These are phyloP conservation scores for Pyralis farinalis DNA, from an alignment of 2,888 invertebrate species.

Conservation along the genomic window DNA sequence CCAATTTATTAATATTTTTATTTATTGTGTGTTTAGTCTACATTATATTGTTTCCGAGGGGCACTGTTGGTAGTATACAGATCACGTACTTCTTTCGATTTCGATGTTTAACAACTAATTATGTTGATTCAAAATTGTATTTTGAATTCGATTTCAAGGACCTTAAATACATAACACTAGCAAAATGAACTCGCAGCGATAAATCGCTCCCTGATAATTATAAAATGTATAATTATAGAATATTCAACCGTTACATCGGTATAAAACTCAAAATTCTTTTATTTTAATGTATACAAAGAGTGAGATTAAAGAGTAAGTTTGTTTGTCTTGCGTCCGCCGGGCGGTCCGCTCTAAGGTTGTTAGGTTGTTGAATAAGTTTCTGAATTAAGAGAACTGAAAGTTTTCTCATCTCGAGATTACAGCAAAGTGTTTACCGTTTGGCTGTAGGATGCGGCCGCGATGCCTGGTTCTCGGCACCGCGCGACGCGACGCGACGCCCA, in stretches of 20 bases:
- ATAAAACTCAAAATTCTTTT: constrained; percentile 19
- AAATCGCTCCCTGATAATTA: too few relatives aligned
- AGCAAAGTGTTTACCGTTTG: constrained; percentile 82
- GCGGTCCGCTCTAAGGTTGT: constrained; percentile 79
- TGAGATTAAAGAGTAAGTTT: constrained; percentile 73
- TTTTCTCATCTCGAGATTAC: constrained; percentile 82
- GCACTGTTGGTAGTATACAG: too few relatives aligned
- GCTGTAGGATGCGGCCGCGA: constrained; percentile 71
- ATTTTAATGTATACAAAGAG: constrained; percentile 57
- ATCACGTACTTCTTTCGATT: too few relatives aligned
- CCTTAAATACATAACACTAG: too few relatives aligned
- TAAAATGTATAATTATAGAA: too few relatives aligned
- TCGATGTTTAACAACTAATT: too few relatives aligned
- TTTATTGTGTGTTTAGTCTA: too few relatives aligned
- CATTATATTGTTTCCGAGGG: too few relatives aligned
- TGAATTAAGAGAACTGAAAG: constrained; percentile 82
- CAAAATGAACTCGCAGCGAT: too few relatives aligned
- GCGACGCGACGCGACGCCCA: constrained; percentile 7
- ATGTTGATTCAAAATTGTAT: too few relatives aligned
- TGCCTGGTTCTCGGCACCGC: constrained; percentile 31
- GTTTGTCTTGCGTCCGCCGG: constrained; percentile 72
- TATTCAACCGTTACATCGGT: not conserved
- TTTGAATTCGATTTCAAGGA: too few relatives aligned
- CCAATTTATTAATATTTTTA: too few relatives aligned
- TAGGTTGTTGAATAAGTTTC: constrained; percentile 82